These are phyloP conservation scores for Phenganax marumi DNA, from an alignment of 92 coral and sea anemone genomes.

Conservation along the genomic window DNA sequence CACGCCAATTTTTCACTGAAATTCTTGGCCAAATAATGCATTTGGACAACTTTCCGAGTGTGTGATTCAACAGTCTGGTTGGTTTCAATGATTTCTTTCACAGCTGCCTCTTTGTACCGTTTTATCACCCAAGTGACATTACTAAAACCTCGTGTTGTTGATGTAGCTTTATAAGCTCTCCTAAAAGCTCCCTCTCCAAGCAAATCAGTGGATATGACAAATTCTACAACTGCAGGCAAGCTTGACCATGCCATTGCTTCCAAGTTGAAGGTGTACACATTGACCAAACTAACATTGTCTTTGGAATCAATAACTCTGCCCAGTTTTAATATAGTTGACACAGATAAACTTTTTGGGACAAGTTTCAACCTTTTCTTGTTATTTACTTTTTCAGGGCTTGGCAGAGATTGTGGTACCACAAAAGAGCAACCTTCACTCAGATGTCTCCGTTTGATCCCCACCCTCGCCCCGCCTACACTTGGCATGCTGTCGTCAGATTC, in stretches of 20 bases:
- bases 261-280: slow-evolving; percentile 46
- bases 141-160: slow-evolving; percentile 24
- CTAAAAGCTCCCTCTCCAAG: slow-evolving; percentile 52
- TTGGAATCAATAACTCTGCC: slow-evolving; percentile 48
- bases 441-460: too few relatives aligned
- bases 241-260: slow-evolving; percentile 38
- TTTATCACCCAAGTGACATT: slow-evolving; percentile 49
- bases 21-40: slow-evolving; percentile 47
- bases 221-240: slow-evolving; percentile 28
- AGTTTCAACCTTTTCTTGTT: too few relatives aligned
- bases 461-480: too few relatives aligned
- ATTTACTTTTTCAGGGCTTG: too few relatives aligned
- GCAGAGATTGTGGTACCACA: too few relatives aligned
- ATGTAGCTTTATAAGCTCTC: slow-evolving; percentile 52
- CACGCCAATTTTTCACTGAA: slow-evolving; percentile 22
- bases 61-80: slow-evolving; percentile 43
- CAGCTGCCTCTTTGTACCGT: slow-evolving; percentile 37
- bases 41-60: slow-evolving; percentile 48
- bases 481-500: too few relatives aligned
- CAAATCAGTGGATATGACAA: slow-evolving; percentile 39
- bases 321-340: slow-evolving; percentile 49
- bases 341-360: slow-evolving; percentile 53
- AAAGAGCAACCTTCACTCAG: too few relatives aligned
- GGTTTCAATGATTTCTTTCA: slow-evolving; percentile 18
- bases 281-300: slow-evolving; percentile 24